Conservation (phyloP, 2,888 invertebrate genomes). For the Ochropleura plecta region DNA sequence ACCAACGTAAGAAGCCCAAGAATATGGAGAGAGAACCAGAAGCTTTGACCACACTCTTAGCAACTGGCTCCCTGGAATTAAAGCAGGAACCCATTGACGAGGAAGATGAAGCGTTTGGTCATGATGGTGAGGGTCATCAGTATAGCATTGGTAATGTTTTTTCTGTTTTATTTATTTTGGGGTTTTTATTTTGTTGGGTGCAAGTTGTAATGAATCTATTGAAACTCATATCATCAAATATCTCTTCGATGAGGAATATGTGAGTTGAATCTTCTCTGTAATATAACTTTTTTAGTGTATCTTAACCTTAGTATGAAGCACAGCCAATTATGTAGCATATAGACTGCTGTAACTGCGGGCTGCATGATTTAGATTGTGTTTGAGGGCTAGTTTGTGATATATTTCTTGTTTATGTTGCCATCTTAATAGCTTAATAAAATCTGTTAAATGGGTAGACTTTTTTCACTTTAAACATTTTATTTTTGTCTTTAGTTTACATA, state of each 20-base stretch:
- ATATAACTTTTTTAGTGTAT: neutral
- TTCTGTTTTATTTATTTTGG: conserved; percentile 31
- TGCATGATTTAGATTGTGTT: neutral
- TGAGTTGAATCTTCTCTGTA: neutral
- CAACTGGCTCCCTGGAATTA: conserved; percentile 75
- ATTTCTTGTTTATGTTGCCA: neutral
- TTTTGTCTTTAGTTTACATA: neutral
- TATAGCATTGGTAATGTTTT: conserved; percentile 42
- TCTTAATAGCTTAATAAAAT: neutral
- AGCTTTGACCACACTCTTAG: conserved; percentile 78
- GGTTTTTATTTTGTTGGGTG: conserved; percentile 1
- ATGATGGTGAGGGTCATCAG: conserved; percentile 55
- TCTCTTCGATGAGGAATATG: neutral
- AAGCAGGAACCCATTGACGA: conserved; percentile 78
- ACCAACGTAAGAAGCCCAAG: conserved; percentile 83
- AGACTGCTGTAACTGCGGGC: neutral
- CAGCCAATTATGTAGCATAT: neutral
- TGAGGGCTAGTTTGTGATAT: neutral
- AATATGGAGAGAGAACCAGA: conserved; percentile 75
- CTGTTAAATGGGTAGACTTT: neutral
- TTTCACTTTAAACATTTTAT: neutral
- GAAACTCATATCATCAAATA: neutral
- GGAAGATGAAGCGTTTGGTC: conserved; percentile 67
- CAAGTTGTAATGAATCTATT: neutral
- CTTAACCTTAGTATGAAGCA: neutral